A percentile compares a stretch with the other conserved stretches of the same genome.
Conservation (phyloP, 2,113 vertebrate species). For the Collichthys lucidus region DNA sequence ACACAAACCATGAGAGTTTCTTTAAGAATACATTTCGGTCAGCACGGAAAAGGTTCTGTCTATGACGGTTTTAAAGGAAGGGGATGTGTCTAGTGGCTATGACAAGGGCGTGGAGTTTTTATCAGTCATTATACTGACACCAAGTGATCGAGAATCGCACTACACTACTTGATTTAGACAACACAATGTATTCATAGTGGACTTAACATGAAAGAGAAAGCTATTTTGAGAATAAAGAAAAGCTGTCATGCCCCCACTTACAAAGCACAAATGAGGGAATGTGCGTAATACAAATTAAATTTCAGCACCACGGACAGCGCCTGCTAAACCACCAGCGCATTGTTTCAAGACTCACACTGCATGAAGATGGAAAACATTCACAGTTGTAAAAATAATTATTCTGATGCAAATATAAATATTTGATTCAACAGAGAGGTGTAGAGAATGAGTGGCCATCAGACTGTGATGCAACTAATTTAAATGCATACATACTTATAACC, state of each 20-base stretch:
- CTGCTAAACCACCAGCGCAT: not conserved
- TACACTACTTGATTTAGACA: conserved; percentile 4
- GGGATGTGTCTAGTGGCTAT: conserved; percentile 1
- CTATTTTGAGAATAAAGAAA: not conserved
- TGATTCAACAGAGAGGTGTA: not conserved
- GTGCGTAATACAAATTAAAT: not conserved
- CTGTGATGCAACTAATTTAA: too few species aligned
- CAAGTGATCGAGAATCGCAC: conserved; percentile 43
- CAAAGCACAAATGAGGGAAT: not conserved
- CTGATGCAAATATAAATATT: not conserved
- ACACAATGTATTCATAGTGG: too few species aligned
- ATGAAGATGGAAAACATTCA: too few species aligned
- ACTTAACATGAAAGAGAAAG: not conserved
- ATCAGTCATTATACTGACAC: conserved; percentile 60
- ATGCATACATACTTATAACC: too few species aligned
- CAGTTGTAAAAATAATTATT: not conserved
- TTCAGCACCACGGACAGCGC: conserved; percentile 45
- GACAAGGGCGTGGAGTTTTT: not conserved
- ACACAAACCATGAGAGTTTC: fast-evolving
- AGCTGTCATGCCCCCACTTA: not conserved
- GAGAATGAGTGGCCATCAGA: too few species aligned
- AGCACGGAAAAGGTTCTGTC: not conserved
- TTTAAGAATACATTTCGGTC: not conserved
- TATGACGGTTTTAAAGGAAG: not conserved
- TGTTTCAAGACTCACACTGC: fast-evolving